Conservation (phyloP, 1,140 invertebrate species). For the Alviniconcha marisindica region DNA sequence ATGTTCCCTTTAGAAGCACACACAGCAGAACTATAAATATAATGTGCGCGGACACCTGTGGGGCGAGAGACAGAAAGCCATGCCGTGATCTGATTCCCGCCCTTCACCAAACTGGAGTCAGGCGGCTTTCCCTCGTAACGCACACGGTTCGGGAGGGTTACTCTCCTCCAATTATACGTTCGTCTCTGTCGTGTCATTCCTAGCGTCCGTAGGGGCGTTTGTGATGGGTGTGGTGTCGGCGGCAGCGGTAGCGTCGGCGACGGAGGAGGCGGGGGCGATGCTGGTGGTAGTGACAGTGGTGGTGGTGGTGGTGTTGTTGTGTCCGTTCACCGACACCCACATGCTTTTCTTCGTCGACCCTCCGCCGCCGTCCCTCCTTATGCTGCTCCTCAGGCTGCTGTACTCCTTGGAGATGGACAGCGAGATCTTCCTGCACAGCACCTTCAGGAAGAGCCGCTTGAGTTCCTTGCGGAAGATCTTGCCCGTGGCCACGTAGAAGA, state of each 20-base stretch:
- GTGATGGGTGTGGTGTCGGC: neutral
- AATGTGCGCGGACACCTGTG: too few species aligned
- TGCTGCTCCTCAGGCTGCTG: constrained; percentile 54
- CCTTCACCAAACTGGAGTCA: too few species aligned
- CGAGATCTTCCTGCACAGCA: constrained; percentile 48
- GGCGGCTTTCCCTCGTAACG: too few species aligned
- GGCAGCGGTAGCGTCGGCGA: constrained; percentile 5
- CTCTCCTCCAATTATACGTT: neutral
- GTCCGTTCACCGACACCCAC: constrained; percentile 53
- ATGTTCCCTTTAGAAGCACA: too few species aligned
- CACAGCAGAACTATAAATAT: too few species aligned
- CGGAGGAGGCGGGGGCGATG: neutral
- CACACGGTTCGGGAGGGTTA: neutral
- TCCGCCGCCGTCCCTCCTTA: constrained; percentile 9
- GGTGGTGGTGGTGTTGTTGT: constrained; percentile 31
- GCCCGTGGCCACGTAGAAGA: constrained; percentile 73
- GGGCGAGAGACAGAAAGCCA: too few species aligned
- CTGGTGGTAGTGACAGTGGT: neutral
- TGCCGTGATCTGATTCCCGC: too few species aligned
- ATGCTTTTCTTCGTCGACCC: constrained; percentile 49
- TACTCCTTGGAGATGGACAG: constrained; percentile 55
- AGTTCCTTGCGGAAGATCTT: constrained; percentile 72
- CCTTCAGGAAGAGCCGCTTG: constrained; percentile 53
- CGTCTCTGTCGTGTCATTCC: neutral
- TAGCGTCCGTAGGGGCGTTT: neutral